These are phyloP conservation scores for Melikaiella ostensackeni DNA, from an alignment of 2,888 invertebrate species.

Conservation along the genomic window DNA sequence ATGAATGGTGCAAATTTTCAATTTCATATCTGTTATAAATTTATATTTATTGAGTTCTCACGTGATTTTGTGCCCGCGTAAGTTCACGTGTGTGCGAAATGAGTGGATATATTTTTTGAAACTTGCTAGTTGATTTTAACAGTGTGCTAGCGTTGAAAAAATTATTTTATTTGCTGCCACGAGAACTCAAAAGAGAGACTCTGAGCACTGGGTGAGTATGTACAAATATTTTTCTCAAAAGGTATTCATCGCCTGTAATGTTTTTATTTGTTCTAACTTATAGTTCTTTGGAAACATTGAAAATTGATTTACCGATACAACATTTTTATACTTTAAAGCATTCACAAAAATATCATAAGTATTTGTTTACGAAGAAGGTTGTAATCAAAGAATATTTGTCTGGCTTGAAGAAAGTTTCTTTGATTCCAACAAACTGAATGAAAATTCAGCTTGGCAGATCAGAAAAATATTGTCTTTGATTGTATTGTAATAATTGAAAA, in stretches of 20 bases:
- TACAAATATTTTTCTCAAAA: background rate
- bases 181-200: background rate
- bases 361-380: no score
- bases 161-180: no score
- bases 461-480: no score
- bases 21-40: no score
- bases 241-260: no score
- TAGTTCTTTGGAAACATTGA: background rate
- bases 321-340: background rate
- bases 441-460: no score
- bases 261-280: background rate
- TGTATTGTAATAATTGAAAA: background rate
- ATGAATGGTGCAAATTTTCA: no score
- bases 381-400: background rate
- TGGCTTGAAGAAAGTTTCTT: background rate
- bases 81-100: background rate
- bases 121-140: background rate
- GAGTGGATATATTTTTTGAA: background rate
- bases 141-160: background rate
- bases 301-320: background rate
- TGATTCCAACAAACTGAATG: no score
- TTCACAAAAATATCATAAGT: background rate
- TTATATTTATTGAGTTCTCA: background rate
- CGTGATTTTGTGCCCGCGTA: background rate
- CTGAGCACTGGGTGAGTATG: background rate